phyloP scores from a whole-genome alignment of 2,113 vertebrate genomes.

The Pampusana beccarii region DNA sequence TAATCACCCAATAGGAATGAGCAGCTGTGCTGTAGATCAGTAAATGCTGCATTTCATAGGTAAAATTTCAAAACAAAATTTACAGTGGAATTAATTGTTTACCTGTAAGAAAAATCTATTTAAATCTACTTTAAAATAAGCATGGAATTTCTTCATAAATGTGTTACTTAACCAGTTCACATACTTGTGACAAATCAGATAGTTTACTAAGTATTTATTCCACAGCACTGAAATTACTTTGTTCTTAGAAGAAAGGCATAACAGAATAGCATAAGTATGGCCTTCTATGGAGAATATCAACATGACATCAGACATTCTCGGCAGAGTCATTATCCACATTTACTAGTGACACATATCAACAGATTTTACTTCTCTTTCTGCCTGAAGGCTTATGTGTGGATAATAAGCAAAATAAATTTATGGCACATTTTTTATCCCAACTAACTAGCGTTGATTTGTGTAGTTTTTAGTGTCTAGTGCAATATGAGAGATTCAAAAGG shows the following conservation, averaged over 20 bases:
- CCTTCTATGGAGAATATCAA: neutral
- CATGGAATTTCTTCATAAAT: neutral
- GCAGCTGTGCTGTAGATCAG: neutral
- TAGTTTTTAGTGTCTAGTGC: neutral
- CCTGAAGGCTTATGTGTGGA: neutral
- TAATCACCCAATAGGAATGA: neutral
- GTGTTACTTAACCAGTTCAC: neutral
- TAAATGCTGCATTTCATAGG: neutral
- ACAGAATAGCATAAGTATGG: neutral
- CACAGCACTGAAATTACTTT: neutral
- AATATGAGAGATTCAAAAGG: neutral
- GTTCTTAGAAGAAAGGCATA: neutral
- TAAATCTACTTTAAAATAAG: neutral
- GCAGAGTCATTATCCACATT: neutral
- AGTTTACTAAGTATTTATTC: neutral
- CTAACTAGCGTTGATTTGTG: neutral
- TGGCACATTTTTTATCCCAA: neutral
- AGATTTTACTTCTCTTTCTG: neutral
- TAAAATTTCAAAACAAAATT: neutral
- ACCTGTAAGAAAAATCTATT: neutral
- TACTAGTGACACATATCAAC: neutral
- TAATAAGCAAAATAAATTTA: neutral
- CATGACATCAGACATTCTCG: neutral
- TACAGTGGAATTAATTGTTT: neutral
- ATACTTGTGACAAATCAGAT: neutral